phyloP scores from a whole-genome alignment of 2,797 vertebrate species.

The Todus mexicanus region DNA sequence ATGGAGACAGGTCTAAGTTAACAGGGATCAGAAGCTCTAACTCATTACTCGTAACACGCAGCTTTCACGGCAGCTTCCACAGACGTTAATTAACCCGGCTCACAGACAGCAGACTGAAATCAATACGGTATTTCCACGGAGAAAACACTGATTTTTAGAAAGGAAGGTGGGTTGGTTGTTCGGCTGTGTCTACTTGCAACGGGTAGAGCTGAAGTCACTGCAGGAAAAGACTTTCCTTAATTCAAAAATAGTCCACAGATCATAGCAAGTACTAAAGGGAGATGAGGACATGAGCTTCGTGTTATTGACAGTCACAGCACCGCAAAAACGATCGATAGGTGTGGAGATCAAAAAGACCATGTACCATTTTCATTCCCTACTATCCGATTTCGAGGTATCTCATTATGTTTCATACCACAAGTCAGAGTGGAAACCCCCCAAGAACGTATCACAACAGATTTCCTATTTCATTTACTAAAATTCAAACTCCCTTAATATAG shows the following conservation, averaged over 20 bases:
- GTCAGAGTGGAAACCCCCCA: background rate
- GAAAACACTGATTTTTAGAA: background rate
- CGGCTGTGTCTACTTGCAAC: background rate
- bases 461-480: background rate
- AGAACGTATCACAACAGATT: background rate
- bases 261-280: accelerated
- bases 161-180: background rate
- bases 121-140: background rate
- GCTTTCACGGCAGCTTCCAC: background rate
- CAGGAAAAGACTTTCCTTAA: background rate
- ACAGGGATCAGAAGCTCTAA: background rate
- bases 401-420: background rate
- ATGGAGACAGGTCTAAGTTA: background rate
- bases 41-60: background rate
- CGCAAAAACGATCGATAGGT: background rate
- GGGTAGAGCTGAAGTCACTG: background rate
- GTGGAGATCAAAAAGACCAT: background rate
- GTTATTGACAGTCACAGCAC: background rate
- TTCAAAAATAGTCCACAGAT: background rate
- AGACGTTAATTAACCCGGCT: accelerated
- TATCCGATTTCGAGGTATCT: background rate
- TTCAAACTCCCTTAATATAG: background rate
- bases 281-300: background rate
- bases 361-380: background rate
- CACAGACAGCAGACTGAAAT: background rate